A percentile compares a stretch with the other conserved stretches of the same genome.
Evolutionary conservation across 1,140 invertebrate genomes (phyloP).

Genomic region (Megathymus violae): DNA sequence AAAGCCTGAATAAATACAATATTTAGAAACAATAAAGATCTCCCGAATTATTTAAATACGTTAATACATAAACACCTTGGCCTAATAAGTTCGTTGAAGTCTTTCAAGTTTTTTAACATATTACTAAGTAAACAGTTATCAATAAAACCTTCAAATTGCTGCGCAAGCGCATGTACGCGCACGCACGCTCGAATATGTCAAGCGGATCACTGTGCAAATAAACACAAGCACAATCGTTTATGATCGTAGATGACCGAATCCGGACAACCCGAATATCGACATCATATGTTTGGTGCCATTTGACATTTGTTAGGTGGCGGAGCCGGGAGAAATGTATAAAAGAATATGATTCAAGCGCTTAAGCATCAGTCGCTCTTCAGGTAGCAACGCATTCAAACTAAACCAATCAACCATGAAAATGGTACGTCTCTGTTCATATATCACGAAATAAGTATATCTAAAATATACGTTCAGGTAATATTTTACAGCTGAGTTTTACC

Average conservation of each 20-base stretch:
- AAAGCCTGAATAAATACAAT: too few species aligned
- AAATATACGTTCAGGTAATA: neutral
- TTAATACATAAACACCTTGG: too few species aligned
- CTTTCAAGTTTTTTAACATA: slow-evolving; percentile 60
- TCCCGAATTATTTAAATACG: too few species aligned
- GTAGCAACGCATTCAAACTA: slow-evolving; percentile 56
- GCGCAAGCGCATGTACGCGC: slow-evolving; percentile 42
- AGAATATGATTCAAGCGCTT: slow-evolving; percentile 61
- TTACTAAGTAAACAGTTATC: slow-evolving; percentile 61
- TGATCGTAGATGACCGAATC: slow-evolving; percentile 56
- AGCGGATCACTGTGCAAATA: slow-evolving; percentile 26
- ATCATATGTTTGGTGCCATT: slow-evolving; percentile 61
- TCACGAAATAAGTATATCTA: neutral
- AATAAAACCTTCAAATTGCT: slow-evolving; percentile 62
- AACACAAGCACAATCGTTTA: slow-evolving; percentile 40
- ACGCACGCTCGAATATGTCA: slow-evolving; percentile 41
- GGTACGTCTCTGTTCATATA: slow-evolving; percentile 51
- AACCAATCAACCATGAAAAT: slow-evolving; percentile 73
- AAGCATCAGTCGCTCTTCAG: slow-evolving; percentile 73
- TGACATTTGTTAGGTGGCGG: slow-evolving; percentile 66
- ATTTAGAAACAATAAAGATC: too few species aligned
- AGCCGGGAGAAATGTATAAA: slow-evolving; percentile 78
- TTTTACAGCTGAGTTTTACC: slow-evolving; percentile 2
- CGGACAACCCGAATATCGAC: slow-evolving; percentile 61
- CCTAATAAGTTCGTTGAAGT: neutral